Conservation (phyloP, 2,888 invertebrate species). For the Galeopsomyia nigrocyanea region DNA sequence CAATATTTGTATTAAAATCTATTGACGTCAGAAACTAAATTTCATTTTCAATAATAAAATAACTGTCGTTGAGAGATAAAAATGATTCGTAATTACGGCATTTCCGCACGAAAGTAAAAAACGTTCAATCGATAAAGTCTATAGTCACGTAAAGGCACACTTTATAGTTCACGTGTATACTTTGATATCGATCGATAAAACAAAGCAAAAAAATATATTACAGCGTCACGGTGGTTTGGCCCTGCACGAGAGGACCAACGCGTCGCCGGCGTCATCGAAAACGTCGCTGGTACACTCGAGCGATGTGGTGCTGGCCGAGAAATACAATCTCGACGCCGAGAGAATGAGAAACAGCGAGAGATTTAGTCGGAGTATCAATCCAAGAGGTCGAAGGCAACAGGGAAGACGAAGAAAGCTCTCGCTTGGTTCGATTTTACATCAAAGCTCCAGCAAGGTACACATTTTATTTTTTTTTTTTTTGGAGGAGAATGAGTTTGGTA, state of each 20-base stretch:
- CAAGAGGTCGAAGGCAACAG: constrained; percentile 71
- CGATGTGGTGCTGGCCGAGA: constrained; percentile 61
- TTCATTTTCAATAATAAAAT: no score
- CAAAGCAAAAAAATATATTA: constrained; percentile 7
- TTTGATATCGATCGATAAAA: no score
- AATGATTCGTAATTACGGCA: no score
- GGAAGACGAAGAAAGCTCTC: constrained; percentile 60
- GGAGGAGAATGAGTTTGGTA: neutral
- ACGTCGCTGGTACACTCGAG: constrained; percentile 60
- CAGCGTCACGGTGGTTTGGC: constrained; percentile 64
- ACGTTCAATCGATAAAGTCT: no score
- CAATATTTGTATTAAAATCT: no score
- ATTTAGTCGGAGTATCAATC: constrained; percentile 74
- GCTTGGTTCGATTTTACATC: constrained; percentile 56
- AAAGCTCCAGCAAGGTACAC: constrained; percentile 61
- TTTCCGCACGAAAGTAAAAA: no score
- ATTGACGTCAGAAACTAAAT: no score
- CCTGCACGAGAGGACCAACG: constrained; percentile 65
- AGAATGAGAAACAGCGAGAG: constrained; percentile 76
- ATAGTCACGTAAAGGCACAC: no score
- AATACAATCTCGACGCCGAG: constrained; percentile 75
- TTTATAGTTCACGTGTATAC: no score
- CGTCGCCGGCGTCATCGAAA: constrained; percentile 63
- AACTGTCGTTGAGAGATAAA: no score
- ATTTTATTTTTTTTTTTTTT: neutral